Base-by-base conservation (phyloP, 2,113 vertebrate genomes). In the Leptobrachium leishanense region DNA sequence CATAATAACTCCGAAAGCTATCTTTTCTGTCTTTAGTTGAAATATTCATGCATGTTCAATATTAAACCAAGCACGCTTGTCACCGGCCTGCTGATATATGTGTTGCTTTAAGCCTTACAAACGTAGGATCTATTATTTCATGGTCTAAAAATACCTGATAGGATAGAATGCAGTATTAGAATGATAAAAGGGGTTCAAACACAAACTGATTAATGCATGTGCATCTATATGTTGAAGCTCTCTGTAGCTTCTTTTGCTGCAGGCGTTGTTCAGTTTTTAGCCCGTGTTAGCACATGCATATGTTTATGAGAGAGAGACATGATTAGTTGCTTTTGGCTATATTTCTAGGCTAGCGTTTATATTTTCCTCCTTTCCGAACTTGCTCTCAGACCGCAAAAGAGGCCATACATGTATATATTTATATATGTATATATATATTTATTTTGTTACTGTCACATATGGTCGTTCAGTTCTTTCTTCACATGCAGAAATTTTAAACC, bases 381-480 rank as follows among this genome's bases (percentile, higher is more conserved):
- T 31, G 20, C 20, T 31, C 20, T 31, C 20, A 31, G 20, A 31
- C 20, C 20, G 20, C 20, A 31, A 31, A 31, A 31, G 20, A 31
- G 20, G 20, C 20, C 20, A 31, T 31, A 76, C 42, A 76, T 13
- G 43, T 76, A 50, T 76, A 50, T 50, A 5, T 50, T 50, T 50
- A 50, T 71, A 68, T 81, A 13, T 13, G 9, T 59, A 59, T 59
- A 12, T 59, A 13, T 59, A 10, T 59, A 12, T 59, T 59, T 74
- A 74, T 74, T 68, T 74, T 79, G 57, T 81, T 81, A 50, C 64
- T 68, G 71, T 50, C 59, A 53, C 64, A 74, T 74, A 81, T 81
- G 78, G 71, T 68, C 64, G 46, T 41, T 46, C 8, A 50, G 8
- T 50, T 50, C 8, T 54, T 77, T 68, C 44, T 53, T 64, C 74